Evolutionary conservation across 2,888 invertebrate genomes (phyloP), one percentile per base, ranked within the genome.

Genomic region (Malthinus flaveolus): DNA sequence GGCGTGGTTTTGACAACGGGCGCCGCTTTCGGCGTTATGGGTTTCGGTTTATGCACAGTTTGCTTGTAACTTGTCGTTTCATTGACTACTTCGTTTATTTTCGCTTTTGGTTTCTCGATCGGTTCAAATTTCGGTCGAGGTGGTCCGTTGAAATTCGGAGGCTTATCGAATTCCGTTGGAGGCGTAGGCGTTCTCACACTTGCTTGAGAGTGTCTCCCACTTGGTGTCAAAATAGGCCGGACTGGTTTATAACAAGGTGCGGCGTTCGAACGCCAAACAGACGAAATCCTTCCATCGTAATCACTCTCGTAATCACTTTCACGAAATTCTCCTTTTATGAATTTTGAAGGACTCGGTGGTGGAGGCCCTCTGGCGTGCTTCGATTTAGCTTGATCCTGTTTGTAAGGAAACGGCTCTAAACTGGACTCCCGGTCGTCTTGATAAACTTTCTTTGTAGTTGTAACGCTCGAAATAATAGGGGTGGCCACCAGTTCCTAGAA

Each of bases 221-320:
- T 80, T 12, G 84, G 81, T n/a, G 83, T 83, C 46, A 85, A 75
- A 42, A 79, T 73, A 8, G 85, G 84, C 64, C 82, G 82, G 3
- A 85, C 85, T 10, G 86, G 83, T 68, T 83, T 84, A 70, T 84
- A 87, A 32, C 79, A 76, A 42, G 81, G 80, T 49, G 84, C 85
- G 1, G 79, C 76, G 62, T 83, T 82, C 23, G 85, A 81, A 36
- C 82, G 81, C 83, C 88, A 87, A 7, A 84, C 78, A 1, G 86
- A 81, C 54, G 83, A 83, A 70, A 87, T 85, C 64, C 83, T 81
- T 54, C 84, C 82, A 59, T 87, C 88, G 62, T 87, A 84, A 71
- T 89, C 88, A 70, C 88, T 89, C 77, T 88, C 87, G 71, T 88
- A 88, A 72, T 89, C 89, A 70, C 87, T 88, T 73, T 85, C 86